Conservation (phyloP, 2,888 invertebrate genomes). For the Drosophila kambysellisi region DNA sequence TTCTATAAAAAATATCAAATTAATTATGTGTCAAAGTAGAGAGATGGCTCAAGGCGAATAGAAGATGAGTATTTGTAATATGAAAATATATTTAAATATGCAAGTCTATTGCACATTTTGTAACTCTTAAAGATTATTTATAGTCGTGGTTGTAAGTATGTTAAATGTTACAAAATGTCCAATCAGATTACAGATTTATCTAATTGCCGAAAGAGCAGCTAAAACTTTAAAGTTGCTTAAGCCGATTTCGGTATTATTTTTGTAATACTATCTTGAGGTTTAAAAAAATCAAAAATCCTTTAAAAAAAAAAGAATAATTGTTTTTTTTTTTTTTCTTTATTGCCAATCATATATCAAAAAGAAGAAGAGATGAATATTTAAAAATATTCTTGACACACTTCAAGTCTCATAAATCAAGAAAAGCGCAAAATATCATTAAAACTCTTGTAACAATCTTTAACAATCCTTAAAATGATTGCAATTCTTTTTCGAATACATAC, state of each 20-base stretch:
- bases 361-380: not conserved
- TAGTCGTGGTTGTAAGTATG: not conserved
- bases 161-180: not conserved
- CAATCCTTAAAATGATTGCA: not conserved
- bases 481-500: not conserved
- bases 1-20: not conserved
- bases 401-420: not conserved
- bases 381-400: not conserved
- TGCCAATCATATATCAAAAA: not conserved
- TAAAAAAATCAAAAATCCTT: not conserved
- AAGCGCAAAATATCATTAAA: not conserved
- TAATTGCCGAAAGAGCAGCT: not conserved
- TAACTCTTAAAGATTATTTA: not conserved
- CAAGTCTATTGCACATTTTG: not conserved
- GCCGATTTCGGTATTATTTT: not conserved
- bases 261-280: not conserved
- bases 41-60: not conserved
- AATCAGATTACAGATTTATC: not conserved
- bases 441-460: not conserved
- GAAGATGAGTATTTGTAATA: not conserved
- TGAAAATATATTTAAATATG: not conserved
- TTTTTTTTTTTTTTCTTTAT: not conserved
- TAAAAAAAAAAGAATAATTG: not conserved
- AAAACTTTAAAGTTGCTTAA: not conserved
- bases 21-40: not conserved